These are phyloP conservation scores for Sitta europaea DNA, from an alignment of 2,113 vertebrate genomes.

Conservation along the genomic window DNA sequence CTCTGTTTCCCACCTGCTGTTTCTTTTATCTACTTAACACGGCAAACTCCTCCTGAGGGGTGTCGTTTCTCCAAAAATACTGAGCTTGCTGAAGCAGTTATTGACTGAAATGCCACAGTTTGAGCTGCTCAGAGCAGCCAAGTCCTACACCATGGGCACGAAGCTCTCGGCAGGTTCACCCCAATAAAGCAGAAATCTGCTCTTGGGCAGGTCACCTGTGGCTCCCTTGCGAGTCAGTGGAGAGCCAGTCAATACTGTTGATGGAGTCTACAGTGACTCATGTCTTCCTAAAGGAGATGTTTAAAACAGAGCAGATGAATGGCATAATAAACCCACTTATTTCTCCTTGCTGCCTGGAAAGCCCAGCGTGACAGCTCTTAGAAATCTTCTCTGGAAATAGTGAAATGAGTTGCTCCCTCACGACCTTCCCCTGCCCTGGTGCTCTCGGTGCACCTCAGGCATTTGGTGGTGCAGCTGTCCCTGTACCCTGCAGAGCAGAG, in stretches of 20 bases:
- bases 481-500: neutral
- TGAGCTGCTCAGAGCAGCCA: constrained; percentile 3
- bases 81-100: neutral
- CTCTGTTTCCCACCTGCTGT: neutral
- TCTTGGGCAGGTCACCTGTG: neutral
- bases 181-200: neutral
- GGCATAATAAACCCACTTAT: neutral
- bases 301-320: constrained; percentile 6
- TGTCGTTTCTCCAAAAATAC: neutral
- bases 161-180: neutral
- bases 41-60: neutral
- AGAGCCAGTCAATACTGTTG: constrained; percentile 10
- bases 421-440: neutral
- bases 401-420: neutral
- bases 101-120: constrained; percentile 6
- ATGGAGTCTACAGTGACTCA: neutral
- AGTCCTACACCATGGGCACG: neutral
- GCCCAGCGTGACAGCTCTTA: neutral
- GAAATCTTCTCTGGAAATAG: neutral
- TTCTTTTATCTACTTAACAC: neutral
- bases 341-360: neutral
- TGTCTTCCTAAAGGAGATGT: constrained; percentile 15
- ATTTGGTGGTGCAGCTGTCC: neutral
- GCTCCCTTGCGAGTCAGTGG: neutral
- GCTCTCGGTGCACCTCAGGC: neutral